Evolutionary conservation across 2,888 invertebrate species (phyloP).

Genomic region (Leptura quadrifasciata): DNA sequence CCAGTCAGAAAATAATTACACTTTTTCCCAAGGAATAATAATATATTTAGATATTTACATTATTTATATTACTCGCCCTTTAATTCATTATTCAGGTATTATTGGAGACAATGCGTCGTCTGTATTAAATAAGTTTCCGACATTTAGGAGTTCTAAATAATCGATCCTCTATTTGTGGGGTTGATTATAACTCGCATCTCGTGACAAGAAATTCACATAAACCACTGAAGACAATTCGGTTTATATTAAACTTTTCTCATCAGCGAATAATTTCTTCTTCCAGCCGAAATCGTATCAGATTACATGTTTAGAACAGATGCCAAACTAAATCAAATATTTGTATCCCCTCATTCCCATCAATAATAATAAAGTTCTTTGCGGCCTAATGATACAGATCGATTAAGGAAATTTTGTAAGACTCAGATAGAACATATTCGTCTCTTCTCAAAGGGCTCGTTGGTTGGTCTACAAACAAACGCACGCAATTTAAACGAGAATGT

Average conservation of each 20-base stretch:
- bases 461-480: too few species aligned
- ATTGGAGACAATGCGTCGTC: neutral
- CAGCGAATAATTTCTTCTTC: neutral
- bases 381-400: too few species aligned
- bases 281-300: neutral
- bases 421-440: too few species aligned
- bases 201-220: neutral
- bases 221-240: neutral
- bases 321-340: too few species aligned
- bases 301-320: too few species aligned
- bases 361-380: too few species aligned
- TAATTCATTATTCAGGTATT: neutral
- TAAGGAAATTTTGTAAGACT: too few species aligned
- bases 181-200: neutral
- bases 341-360: too few species aligned
- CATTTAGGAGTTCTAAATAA: neutral
- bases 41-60: neutral
- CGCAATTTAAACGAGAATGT: too few species aligned
- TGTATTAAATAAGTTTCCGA: neutral
- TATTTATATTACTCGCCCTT: neutral
- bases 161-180: neutral
- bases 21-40: neutral
- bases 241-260: conserved; percentile 1
- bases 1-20: too few species aligned
- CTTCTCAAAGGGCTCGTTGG: too few species aligned